Percentiles rank a stretch among this genome's conserved stretches.
phyloP scores from a whole-genome alignment of 1,140 invertebrate species.

The Meloidogyne exigua region DNA sequence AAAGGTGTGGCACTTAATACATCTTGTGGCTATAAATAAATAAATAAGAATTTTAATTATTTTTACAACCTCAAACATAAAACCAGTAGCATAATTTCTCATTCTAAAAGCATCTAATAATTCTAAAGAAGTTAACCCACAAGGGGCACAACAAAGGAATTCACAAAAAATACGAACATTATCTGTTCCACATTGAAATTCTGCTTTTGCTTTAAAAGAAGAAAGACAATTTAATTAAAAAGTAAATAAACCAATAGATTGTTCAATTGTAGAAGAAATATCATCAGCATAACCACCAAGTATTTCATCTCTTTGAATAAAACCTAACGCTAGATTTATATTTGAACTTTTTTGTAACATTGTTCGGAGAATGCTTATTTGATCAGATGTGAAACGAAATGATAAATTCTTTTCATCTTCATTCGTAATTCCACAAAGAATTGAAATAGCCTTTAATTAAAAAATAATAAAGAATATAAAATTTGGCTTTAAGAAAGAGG shows the following conservation, averaged over 20 bases:
- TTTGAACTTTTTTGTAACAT: constrained; percentile 4
- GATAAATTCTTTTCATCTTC: not conserved
- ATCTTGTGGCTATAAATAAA: constrained; percentile 34
- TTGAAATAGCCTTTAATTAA: not conserved
- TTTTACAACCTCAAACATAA: constrained; percentile 34
- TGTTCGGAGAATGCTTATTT: constrained; percentile 25
- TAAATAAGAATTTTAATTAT: not conserved
- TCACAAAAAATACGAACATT: constrained; percentile 45
- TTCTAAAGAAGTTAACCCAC: constrained; percentile 40
- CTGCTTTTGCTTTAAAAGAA: constrained; percentile 25
- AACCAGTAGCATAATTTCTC: constrained; percentile 39
- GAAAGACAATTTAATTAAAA: not conserved
- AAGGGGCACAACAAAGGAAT: constrained; percentile 42
- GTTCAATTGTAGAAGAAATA: not conserved
- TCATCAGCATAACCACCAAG: constrained; percentile 28
- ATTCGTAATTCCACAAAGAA: not conserved
- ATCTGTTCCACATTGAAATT: constrained; percentile 38
- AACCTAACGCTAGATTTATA: constrained; percentile 27
- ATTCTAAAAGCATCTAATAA: constrained; percentile 43
- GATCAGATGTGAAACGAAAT: constrained; percentile 27
- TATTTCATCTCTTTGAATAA: constrained; percentile 42
- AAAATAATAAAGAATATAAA: too few species aligned
- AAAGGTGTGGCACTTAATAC: constrained; percentile 40
- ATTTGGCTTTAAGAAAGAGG: too few species aligned
- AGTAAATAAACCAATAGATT: constrained; percentile 24